A percentile compares a stretch with the other conserved stretches of the same genome.
phyloP scores from a whole-genome alignment of 1,140 invertebrate species.

The Drosophila ercepeae region DNA sequence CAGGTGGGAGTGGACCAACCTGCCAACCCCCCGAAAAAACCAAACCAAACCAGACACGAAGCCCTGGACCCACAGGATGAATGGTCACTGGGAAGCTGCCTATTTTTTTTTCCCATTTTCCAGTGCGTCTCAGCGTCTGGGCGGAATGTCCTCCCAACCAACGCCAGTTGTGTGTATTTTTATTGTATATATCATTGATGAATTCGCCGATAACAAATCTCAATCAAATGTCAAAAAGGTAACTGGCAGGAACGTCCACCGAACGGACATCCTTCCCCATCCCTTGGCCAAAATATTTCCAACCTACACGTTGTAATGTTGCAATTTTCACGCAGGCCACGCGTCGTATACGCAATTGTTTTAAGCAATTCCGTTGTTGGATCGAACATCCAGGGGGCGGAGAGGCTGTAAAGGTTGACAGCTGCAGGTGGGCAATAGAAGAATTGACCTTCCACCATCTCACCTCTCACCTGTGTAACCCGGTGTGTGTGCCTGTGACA shows the following conservation, averaged over 20 bases:
- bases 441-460: slow-evolving; percentile 15
- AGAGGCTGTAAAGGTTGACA: slow-evolving; percentile 6
- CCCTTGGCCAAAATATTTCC: not conserved
- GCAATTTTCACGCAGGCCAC: slow-evolving; percentile 79
- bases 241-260: slow-evolving; percentile 66
- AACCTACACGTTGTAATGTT: slow-evolving; percentile 74
- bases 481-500: slow-evolving; percentile 68
- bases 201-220: slow-evolving; percentile 84
- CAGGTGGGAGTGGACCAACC: slow-evolving; percentile 36
- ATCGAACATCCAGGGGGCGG: not conserved
- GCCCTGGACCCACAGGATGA: slow-evolving; percentile 28
- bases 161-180: slow-evolving; percentile 58
- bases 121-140: slow-evolving; percentile 56
- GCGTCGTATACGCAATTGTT: slow-evolving; percentile 81
- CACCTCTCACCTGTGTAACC: not conserved
- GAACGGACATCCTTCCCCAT: slow-evolving; percentile 23
- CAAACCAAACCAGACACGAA: slow-evolving; percentile 11
- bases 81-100: slow-evolving; percentile 28
- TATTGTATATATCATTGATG: slow-evolving; percentile 84
- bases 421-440: slow-evolving; percentile 35
- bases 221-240: slow-evolving; percentile 84
- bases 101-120: slow-evolving; percentile 26
- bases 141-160: slow-evolving; percentile 6
- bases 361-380: slow-evolving; percentile 44
- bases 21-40: not conserved